Evolutionary conservation across 1,140 invertebrate species (phyloP).

Genomic region (Drosophila takahashii): DNA sequence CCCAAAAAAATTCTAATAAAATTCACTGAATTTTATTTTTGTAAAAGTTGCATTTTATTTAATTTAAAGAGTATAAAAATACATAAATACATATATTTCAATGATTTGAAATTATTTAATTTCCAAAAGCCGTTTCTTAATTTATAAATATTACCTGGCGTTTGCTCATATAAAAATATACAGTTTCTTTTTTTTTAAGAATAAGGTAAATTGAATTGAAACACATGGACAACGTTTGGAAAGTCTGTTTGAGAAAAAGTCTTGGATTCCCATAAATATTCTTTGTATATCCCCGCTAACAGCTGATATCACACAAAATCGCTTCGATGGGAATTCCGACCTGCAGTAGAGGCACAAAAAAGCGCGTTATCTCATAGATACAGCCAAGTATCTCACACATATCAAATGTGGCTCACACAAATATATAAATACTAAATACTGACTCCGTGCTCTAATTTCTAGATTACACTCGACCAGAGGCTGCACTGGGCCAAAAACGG

Average conservation of each 20-base stretch:
- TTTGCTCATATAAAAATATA: too few relatives aligned
- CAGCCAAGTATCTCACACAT: constrained; percentile 21
- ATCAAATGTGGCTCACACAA: constrained; percentile 15
- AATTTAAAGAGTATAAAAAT: too few relatives aligned
- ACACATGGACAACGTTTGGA: too few relatives aligned
- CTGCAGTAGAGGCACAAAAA: constrained; percentile 21
- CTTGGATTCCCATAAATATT: neutral
- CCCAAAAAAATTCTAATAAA: neutral
- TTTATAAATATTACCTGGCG: too few relatives aligned
- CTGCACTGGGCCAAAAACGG: constrained; percentile 35
- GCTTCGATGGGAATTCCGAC: constrained; percentile 49
- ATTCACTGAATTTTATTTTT: neutral
- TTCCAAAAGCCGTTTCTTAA: too few relatives aligned
- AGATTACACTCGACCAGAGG: constrained; percentile 66
- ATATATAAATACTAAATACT: constrained; percentile 12
- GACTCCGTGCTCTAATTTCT: constrained; percentile 68
- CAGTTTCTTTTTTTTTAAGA: too few relatives aligned
- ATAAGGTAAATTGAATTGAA: too few relatives aligned
- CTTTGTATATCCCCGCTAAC: constrained; percentile 23
- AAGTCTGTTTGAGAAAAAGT: too few relatives aligned
- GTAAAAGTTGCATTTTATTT: neutral
- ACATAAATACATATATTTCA: too few relatives aligned
- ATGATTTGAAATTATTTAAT: too few relatives aligned
- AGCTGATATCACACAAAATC: constrained; percentile 64
- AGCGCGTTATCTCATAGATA: constrained; percentile 42